These are phyloP conservation scores for Metalampra italica DNA, from an alignment of 2,888 invertebrate species.

Conservation along the genomic window DNA sequence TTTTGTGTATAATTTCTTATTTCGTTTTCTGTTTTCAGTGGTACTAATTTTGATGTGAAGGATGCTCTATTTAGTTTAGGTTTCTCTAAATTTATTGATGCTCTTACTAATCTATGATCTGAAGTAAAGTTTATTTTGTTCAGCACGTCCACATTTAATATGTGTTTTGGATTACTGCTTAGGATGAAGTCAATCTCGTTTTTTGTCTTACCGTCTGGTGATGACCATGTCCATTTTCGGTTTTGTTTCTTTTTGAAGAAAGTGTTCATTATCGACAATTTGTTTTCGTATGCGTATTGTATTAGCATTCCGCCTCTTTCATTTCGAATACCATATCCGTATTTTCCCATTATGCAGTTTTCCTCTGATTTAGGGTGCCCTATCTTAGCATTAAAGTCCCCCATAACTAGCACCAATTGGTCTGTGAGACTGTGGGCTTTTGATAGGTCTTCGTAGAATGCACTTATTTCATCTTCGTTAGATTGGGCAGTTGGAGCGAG, in stretches of 20 bases:
- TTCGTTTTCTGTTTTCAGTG: not conserved
- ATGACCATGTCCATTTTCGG: not conserved
- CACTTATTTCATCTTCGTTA: too few species aligned
- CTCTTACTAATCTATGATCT: not conserved
- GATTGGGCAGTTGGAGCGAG: too few species aligned
- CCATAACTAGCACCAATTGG: not conserved
- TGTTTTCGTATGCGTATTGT: not conserved
- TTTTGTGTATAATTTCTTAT: not conserved
- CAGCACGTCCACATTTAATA: not conserved
- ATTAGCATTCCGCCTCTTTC: not conserved
- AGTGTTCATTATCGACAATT: not conserved
- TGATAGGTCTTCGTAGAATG: too few species aligned
- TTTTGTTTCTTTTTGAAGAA: not conserved
- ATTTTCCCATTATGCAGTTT: not conserved
- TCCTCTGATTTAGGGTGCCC: not conserved
- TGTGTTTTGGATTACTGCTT: not conserved
- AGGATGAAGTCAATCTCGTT: not conserved
- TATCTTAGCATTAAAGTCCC: not conserved
- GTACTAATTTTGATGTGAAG: not conserved
- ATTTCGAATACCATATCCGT: not conserved
- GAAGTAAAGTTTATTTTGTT: not conserved
- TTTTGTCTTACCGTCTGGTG: not conserved
- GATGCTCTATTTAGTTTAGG: not conserved
- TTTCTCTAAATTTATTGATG: not conserved
- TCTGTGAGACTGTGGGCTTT: not conserved